Evolutionary conservation across 2,888 invertebrate genomes (phyloP).

Genomic region (Chorisops tibialis): DNA sequence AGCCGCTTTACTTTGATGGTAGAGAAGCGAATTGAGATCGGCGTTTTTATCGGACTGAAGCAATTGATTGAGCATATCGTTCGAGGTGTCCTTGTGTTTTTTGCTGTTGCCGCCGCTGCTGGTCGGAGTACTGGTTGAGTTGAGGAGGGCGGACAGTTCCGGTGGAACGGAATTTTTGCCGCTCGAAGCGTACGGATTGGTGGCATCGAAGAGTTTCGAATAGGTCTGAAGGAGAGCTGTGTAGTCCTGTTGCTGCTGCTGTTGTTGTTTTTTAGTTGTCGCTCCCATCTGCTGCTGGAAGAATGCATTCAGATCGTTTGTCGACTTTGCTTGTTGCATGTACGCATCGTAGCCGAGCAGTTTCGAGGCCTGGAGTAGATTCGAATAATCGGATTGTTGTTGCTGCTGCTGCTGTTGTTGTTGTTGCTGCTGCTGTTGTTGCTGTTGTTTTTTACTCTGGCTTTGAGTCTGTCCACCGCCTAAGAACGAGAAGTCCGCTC

Average conservation of each 20-base stretch:
- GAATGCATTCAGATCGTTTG: conserved; percentile 39
- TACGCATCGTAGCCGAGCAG: conserved; percentile 50
- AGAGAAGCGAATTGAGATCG: conserved; percentile 41
- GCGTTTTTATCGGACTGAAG: conserved; percentile 49
- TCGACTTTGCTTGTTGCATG: conserved; percentile 49
- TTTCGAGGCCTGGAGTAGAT: conserved; percentile 49
- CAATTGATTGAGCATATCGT: conserved; percentile 49
- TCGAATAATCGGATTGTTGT: conserved; percentile 45
- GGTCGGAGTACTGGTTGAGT: conserved; percentile 39
- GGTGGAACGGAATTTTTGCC: conserved; percentile 37
- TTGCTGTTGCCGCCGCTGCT: neutral
- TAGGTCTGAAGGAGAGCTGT: conserved; percentile 49
- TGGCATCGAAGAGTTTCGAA: conserved; percentile 49
- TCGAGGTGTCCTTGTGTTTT: conserved; percentile 30
- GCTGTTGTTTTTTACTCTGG: too few relatives aligned
- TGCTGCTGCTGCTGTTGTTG: neutral
- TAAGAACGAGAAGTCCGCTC: conserved; percentile 47
- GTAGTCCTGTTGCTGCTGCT: conserved; percentile 45
- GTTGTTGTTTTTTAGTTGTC: conserved; percentile 34
- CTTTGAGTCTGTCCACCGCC: conserved; percentile 31
- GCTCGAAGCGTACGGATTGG: conserved; percentile 40
- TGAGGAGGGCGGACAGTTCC: conserved; percentile 44
- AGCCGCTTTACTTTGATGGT: conserved; percentile 48
- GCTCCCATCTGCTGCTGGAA: conserved; percentile 37
- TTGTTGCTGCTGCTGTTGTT: conserved; percentile 10